Base-by-base conservation (phyloP, 2,797 vertebrate genomes). In the Meriones psammophilus region DNA sequence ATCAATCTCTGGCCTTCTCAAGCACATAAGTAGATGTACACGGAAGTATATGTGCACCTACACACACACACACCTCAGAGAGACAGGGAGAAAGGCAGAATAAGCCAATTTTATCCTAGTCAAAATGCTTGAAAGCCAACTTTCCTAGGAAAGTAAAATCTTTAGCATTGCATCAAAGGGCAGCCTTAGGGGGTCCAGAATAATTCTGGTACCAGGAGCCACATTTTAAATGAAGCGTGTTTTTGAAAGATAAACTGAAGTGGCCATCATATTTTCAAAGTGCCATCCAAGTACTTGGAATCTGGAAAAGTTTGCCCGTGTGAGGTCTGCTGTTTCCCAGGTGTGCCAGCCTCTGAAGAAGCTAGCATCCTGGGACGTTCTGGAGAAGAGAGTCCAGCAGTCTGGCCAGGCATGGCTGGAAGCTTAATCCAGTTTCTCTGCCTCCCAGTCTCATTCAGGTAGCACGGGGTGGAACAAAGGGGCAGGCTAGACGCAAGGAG, bases 241-340 rank as follows among this genome's bases (percentile, higher is more conserved):
- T 50, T n/a, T 81, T 46, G 14, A 71, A 68, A 90, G 64, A 50
- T 33, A 95, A 85, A 91, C 9, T 28, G 13, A 36, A 58, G 12
- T 62, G 73, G 76, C 58, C 24, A 64, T 56, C n/a, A 15, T 71
- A 36, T 91, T 94, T 93, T 93, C 28, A 81, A 81, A 92, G 80
- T 62, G 10, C 18, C 42, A 86, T 30, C 46, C 60, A 39, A n/a
- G 5, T 24, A 6, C n/a, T 42, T 71, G 64, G 26, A n/a, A 74
- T 18, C 28, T 17, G 30, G 36, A 81, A 36, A 68, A 9, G 2
- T 30, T 15, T 58, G 60, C 18, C 64, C 36, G 42, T 0, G 18
- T 7, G 15, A 54, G 74, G 9, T 71, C 68, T 24, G 1, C 22
- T 26, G 1, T 3, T 42, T 18, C 5, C n/a, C 13, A 5, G 30